These are phyloP conservation scores for Parazoanthus darwini DNA, from an alignment of 92 coral and sea anemone genomes.

Conservation along the genomic window DNA sequence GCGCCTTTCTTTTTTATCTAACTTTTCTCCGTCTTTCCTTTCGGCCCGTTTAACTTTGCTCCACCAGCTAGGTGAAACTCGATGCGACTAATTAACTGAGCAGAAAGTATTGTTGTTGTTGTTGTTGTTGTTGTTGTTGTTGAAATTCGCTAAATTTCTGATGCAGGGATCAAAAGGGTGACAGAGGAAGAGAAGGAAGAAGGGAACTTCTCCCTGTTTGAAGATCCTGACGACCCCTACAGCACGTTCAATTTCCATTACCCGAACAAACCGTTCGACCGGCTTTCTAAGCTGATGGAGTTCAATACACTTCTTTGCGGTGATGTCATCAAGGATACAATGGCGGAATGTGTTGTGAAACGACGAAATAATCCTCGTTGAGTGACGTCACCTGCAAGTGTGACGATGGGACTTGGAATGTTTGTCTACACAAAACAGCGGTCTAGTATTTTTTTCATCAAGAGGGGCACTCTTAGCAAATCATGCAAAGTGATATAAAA, in stretches of 20 bases:
- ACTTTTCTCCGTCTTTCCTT: no score
- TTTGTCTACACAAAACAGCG: no score
- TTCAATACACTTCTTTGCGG: constrained; percentile 64
- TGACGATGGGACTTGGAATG: no score
- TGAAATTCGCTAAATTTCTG: neutral
- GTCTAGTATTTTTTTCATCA: no score
- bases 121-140: no score
- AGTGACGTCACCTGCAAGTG: neutral
- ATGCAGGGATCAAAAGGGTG: constrained; percentile 54
- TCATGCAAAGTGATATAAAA: no score
- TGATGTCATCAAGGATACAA: constrained; percentile 63
- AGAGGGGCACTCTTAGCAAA: no score
- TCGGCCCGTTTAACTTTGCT: no score
- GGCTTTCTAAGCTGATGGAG: constrained; percentile 62
- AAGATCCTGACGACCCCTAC: constrained; percentile 61
- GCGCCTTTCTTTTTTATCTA: no score
- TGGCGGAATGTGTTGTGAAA: constrained; percentile 61
- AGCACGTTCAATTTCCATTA: constrained; percentile 77
- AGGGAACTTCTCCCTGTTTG: constrained; percentile 73
- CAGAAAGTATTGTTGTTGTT: no score
- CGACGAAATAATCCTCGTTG: constrained; percentile 25
- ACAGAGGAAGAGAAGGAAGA: constrained; percentile 53
- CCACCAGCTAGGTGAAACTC: no score
- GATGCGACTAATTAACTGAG: no score
- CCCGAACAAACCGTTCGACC: constrained; percentile 50